These are phyloP conservation scores for Therioaphis trifolii DNA, from an alignment of 2,888 invertebrate species.

Conservation along the genomic window DNA sequence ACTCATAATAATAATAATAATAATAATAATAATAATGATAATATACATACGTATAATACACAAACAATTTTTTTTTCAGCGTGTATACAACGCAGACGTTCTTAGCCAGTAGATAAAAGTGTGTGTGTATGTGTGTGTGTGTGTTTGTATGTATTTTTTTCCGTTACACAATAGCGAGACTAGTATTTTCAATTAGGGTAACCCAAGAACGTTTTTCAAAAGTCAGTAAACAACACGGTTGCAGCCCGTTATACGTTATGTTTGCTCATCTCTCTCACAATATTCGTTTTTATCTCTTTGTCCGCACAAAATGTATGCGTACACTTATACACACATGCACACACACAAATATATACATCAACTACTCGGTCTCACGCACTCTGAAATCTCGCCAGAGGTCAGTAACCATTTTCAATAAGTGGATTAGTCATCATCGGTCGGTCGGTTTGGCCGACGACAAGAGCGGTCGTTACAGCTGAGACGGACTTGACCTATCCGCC, in stretches of 20 bases:
- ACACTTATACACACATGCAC: neutral
- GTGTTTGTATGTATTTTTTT: neutral
- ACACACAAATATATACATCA: neutral
- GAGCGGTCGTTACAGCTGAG: too few relatives aligned
- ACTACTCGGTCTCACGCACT: neutral
- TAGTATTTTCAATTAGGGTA: slow-evolving; percentile 59
- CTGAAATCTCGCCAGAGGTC: slow-evolving; percentile 45
- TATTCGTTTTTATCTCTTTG: slow-evolving; percentile 53
- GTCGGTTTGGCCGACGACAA: neutral
- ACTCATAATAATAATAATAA: slow-evolving; percentile 16
- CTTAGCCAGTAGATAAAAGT: neutral
- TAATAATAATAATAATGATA: neutral
- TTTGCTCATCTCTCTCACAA: slow-evolving; percentile 44
- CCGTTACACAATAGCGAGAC: slow-evolving; percentile 21
- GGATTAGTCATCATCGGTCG: slow-evolving; percentile 42
- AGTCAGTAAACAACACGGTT: slow-evolving; percentile 48
- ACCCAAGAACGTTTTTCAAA: slow-evolving; percentile 50
- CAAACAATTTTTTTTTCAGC: neutral
- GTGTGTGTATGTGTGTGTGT: neutral
- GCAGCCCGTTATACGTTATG: slow-evolving; percentile 15
- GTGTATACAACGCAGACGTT: neutral
- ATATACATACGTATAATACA: neutral
- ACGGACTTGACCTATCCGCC: slow-evolving; percentile 32
- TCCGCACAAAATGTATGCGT: slow-evolving; percentile 11
- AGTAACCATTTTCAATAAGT: slow-evolving; percentile 46